Base-by-base conservation (phyloP, 2,888 invertebrate species). In the Eupelmus urozonus region DNA sequence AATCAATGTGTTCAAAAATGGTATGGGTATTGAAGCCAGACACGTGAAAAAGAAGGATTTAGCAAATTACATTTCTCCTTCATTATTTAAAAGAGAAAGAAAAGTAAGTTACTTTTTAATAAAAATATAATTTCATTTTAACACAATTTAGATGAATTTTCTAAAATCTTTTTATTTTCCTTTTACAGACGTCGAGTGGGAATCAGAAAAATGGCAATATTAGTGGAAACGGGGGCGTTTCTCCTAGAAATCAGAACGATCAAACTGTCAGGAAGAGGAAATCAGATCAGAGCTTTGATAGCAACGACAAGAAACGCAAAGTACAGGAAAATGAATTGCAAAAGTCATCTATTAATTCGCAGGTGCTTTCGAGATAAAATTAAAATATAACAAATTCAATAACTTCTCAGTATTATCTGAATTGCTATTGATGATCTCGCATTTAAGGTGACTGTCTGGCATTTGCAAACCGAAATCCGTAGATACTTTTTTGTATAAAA, bases 21-120 rank as follows among this genome's bases (percentile, higher is more conserved):
- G 78, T 5, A 80, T 80, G 80, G 60, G 65, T 1, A 73, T 80
- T 4, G 78, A 78, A 65, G 80, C 73, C 0, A 78, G 69, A 23
- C 76, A 72, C 67, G 78, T 78, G 29, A 80, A 78, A 25, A 93
- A 94, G 87, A 96, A 94, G 89, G 94, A 95, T 84, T 91, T 96
- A 51, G 92, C 92, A 82, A 93, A 94, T 85, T 96, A 77, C 34
- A 27, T 95, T 90, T 90, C 96, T 81, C 93, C 95, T 7, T 93
- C 93, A 82, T 45, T 91, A 95, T 80, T 88, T 95, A 57, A 94
- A 93, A 87, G 92, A 94, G 51, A 96, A 95, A 88, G 65, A 67
- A 80, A 80, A 59, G 73, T 74, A 60, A 27, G 13, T n/a, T 7
- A 13, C 2, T 29, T 20, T 7, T 40, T 11, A 7, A 55, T 23